A percentile compares a stretch with the other conserved stretches of the same genome.
phyloP scores from a whole-genome alignment of 2,113 vertebrate genomes.

The Podocnemis expansa region DNA sequence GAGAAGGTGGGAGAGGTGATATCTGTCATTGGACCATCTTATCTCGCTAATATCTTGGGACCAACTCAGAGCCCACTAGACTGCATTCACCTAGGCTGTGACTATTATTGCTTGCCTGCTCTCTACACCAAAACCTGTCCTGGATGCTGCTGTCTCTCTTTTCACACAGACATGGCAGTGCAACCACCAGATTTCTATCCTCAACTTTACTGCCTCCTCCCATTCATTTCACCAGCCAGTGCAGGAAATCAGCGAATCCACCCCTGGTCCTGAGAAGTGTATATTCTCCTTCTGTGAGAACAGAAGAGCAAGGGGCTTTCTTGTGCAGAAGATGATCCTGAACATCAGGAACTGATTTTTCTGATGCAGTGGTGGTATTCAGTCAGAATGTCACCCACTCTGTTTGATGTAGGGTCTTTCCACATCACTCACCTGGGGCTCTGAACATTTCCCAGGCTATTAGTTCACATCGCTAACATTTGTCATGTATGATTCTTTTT shows the following conservation, averaged over 20 bases:
- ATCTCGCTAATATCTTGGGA: not conserved
- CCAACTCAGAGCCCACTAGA: too few relatives aligned
- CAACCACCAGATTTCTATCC: not conserved
- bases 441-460: not conserved
- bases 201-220: not conserved
- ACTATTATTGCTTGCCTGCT: not conserved
- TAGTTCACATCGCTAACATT: not conserved
- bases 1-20: not conserved
- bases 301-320: not conserved
- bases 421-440: not conserved
- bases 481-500: not conserved
- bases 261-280: not conserved
- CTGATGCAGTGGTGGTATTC: not conserved
- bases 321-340: not conserved
- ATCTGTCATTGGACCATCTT: not conserved
- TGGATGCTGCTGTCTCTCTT: not conserved
- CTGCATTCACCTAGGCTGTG: not conserved
- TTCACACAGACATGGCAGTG: accelerated
- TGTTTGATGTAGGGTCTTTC: not conserved
- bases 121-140: not conserved
- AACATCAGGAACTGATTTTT: not conserved
- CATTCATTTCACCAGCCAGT: not conserved
- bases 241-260: not conserved
- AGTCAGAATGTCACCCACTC: not conserved
- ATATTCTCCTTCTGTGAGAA: not conserved